Base-by-base conservation (phyloP, 2,888 invertebrate species). In the Tanytarsus gracilentus region DNA sequence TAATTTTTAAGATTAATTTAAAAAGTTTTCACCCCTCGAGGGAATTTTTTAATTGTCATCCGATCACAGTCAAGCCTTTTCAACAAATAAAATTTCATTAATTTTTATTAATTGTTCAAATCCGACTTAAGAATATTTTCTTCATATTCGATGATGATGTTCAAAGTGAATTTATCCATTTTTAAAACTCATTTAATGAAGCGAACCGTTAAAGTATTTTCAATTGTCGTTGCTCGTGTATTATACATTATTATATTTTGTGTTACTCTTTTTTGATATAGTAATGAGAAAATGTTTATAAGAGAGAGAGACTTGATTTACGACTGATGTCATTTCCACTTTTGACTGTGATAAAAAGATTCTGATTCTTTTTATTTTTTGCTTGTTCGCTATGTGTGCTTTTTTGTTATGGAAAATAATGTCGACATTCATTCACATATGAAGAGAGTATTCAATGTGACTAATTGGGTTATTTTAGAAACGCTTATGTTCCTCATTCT, bases 141-240 rank as follows among this genome's bases (percentile, higher is more conserved):
- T 36, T 36, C 7, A 36, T 36, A 36, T n/a, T 16, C 16, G 14
- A 14, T n/a, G 5, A 4, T 36, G 36, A 36, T 36, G 36, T 21
- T 23, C 11, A 3, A 9, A 11, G 44, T 44, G 44, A 11, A 18
- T 44, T 44, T 21, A 18, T 44, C n/a, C n/a, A n/a, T 40, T 40
- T 7, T 11, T 44, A 44, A 44, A 56, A 40, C 40, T 36, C 55
- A 56, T 56, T 56, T 56, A 40, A 56, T 40, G 55, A 56, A 56
- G 27, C 40, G 55, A 56, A 56, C 55, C 55, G 55, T 56, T 56
- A 56, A 56, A 23, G 33, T 16, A 30, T 50, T 27, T 40, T 50
- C 27, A 9, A 27, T 14, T 14, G 40, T 56, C 40, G 40, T 56
- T 56, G 40, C 40, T 49, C 16, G 23, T 6, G 18, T 44, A 23